phyloP scores from a whole-genome alignment of 2,113 vertebrate species.

The Colossoma macropomum region DNA sequence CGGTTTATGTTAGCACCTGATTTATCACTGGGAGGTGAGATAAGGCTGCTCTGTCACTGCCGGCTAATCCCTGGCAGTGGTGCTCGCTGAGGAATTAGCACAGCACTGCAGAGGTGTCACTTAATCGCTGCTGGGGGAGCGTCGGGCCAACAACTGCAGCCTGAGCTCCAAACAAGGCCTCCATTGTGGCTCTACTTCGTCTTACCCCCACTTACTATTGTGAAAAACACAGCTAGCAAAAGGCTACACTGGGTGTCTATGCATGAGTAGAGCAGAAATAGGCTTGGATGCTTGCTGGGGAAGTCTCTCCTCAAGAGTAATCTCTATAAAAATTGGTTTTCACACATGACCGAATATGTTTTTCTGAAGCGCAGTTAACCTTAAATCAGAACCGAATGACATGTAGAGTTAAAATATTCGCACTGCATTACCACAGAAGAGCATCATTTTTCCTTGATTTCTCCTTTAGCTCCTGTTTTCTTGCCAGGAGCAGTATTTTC shows the following conservation, averaged over 20 bases:
- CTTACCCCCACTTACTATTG: constrained; percentile 18
- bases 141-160: constrained; percentile 35
- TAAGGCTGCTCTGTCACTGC: constrained; percentile 65
- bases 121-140: constrained; percentile 42
- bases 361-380: not conserved
- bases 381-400: constrained; percentile 9
- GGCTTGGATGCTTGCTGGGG: not conserved
- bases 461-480: not conserved
- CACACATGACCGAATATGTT: not conserved
- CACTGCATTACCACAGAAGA: not conserved
- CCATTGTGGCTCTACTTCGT: constrained; percentile 40
- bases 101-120: constrained; percentile 44
- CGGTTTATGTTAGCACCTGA: constrained; percentile 67
- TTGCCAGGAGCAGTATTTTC: not conserved
- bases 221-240: constrained; percentile 23
- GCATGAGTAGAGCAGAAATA: not conserved
- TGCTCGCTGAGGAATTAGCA: constrained; percentile 61
- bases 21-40: constrained; percentile 74
- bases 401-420: constrained; percentile 2
- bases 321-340: not conserved
- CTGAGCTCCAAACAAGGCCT: constrained; percentile 29
- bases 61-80: constrained; percentile 70
- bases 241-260: constrained; percentile 16
- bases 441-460: not conserved
- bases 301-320: not conserved